Evolutionary conservation across 2,113 vertebrate genomes (phyloP), one percentile per base, ranked within the genome.

Genomic region (Erythrocercus mccallii): DNA sequence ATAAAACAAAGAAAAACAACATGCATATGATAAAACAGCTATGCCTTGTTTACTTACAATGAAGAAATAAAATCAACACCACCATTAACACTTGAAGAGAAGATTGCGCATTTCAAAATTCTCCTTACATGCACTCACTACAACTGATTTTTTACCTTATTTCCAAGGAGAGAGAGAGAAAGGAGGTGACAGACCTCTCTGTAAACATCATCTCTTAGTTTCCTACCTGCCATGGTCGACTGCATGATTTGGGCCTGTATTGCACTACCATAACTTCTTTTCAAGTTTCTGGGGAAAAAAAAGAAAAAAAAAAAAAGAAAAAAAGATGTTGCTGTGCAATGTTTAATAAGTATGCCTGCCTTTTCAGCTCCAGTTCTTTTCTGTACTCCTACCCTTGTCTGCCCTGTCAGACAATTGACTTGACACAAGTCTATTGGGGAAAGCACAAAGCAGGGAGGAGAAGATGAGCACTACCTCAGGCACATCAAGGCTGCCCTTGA

Each of bases 241-340:
- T n/a, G 5, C 1, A 4, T 48, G 40, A 66, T 81, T 77, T 86
- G 11, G 51, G 19, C 9, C 13, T 38, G 14, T 37, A 15, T 12
- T 81, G 8, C 13, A 48, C 3, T n/a, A 37, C 48, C 8, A 13
- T 15, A 83, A 69, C 6, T 54, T 58, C 16, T 76, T 83, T 60
- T 21, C 12, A 73, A 13, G 9, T 44, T 19, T 73, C 42, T 56
- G 18, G 12, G 25, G 2, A 1, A 14, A 24, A 28, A 13, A 6
- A n/a, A n/a, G n/a, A n/a, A n/a, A n/a, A n/a, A n/a, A n/a, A n/a
- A n/a, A n/a, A n/a, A n/a, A n/a, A n/a, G n/a, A n/a, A n/a, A n/a
- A n/a, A 9, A 4, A 25, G 18, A 23, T 4, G 0, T 5, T 70
- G 24, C 3, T 72, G 4, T 88, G n/a, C 4, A 61, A 4, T 4